Percentiles rank a stretch among this genome's conserved stretches.
These are phyloP conservation scores for Struthidea cinerea DNA, from an alignment of 2,113 vertebrate genomes.

Conservation along the genomic window DNA sequence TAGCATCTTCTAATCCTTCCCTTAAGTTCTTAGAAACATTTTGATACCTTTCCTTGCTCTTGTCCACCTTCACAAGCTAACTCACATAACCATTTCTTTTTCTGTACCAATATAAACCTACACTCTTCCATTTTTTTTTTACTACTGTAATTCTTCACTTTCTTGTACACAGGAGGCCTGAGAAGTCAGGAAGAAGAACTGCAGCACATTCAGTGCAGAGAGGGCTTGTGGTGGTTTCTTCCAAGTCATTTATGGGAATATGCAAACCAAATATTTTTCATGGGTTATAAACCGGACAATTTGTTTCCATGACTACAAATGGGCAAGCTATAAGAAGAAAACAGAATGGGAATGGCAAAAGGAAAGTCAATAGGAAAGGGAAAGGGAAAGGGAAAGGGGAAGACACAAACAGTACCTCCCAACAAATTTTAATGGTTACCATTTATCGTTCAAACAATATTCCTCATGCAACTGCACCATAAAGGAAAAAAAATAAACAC, in stretches of 20 bases:
- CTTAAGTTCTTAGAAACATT: background rate
- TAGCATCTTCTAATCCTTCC: background rate
- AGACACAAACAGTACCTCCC: background rate
- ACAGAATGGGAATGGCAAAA: background rate
- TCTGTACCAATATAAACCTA: background rate
- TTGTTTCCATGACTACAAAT: background rate
- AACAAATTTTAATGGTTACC: background rate
- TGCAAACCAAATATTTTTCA: background rate
- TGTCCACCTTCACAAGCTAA: background rate
- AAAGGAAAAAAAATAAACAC: background rate
- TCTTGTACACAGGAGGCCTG: background rate
- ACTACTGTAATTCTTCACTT: background rate
- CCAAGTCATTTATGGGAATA: background rate
- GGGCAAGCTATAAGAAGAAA: background rate
- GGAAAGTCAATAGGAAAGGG: background rate
- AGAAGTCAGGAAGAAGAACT: background rate
- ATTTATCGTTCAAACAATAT: background rate
- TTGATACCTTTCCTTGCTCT: background rate
- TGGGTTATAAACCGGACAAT: background rate
- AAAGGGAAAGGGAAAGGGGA: background rate
- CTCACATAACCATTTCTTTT: background rate
- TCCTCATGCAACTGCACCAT: background rate
- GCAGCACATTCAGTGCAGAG: background rate
- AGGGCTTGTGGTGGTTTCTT: background rate
- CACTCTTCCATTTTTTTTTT: background rate